A percentile compares a stretch with the other conserved stretches of the same genome.
These are phyloP conservation scores for Brachycybe producta DNA, from an alignment of 2,888 invertebrate species.

Conservation along the genomic window DNA sequence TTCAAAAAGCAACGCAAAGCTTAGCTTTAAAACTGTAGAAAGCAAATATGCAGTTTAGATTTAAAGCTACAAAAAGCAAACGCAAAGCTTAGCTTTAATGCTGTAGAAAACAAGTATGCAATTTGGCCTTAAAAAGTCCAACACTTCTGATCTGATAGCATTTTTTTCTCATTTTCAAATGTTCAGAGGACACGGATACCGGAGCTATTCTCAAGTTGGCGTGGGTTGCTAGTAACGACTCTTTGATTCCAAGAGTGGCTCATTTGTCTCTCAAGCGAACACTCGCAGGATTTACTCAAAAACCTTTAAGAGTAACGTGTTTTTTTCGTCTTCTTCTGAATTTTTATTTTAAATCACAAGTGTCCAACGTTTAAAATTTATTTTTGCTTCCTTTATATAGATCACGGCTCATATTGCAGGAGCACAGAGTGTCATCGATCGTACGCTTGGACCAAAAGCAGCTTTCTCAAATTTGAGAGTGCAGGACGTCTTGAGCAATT, in stretches of 20 bases:
- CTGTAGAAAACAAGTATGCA: no score
- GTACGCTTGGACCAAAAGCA: slow-evolving; percentile 9
- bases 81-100: no score
- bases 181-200: slow-evolving; percentile 9
- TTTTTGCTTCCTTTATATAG: not conserved
- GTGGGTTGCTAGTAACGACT: slow-evolving; percentile 2
- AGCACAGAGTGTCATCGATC: slow-evolving; percentile 1
- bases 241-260: slow-evolving; percentile 1
- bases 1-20: no score
- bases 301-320: slow-evolving; percentile 5
- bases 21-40: no score
- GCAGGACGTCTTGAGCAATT: not conserved
- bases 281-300: slow-evolving; percentile 2
- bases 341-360: no score
- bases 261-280: not conserved
- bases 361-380: no score
- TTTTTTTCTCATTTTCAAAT: no score
- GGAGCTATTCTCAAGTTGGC: not conserved
- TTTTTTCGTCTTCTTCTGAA: not conserved
- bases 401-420: slow-evolving; percentile 3
- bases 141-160: no score
- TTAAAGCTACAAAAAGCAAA: no score
- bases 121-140: no score
- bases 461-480: slow-evolving; percentile 1
- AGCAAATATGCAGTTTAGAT: no score